Conservation (phyloP, 2,113 vertebrate genomes). For the Xiphias gladius region DNA sequence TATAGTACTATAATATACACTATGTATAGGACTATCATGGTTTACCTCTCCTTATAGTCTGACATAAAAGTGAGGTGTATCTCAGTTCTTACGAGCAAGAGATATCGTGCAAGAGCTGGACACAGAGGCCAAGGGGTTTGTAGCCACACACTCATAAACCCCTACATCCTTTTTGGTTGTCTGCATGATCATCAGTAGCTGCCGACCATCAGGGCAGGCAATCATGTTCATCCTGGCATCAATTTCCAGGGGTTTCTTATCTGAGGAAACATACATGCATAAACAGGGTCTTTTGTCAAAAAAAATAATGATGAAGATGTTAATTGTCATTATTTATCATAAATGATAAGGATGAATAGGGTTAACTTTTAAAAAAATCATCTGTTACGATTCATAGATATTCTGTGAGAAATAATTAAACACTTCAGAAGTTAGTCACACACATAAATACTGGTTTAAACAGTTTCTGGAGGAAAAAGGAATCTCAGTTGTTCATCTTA, state of each 20-base stretch:
- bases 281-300: not conserved
- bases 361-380: too few relatives aligned
- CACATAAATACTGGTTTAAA: not conserved
- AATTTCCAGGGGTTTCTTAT: conserved; percentile 89
- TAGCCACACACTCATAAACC: conserved; percentile 94
- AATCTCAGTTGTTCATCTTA: not conserved
- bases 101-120: conserved; percentile 94
- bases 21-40: not conserved
- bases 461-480: not conserved
- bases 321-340: not conserved
- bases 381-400: not conserved
- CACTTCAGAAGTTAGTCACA: not conserved
- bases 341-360: not conserved
- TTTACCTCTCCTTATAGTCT: not conserved
- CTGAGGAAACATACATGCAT: conserved; percentile 74
- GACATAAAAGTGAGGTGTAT: conserved; percentile 1
- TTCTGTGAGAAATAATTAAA: too few relatives aligned
- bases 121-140: conserved; percentile 89
- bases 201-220: conserved; percentile 94
- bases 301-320: not conserved
- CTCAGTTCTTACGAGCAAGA: conserved; percentile 90
- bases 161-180: conserved; percentile 92
- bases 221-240: conserved; percentile 89
- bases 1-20: not conserved
- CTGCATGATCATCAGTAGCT: conserved; percentile 94